These are phyloP conservation scores for Sinosuthora webbiana DNA, from an alignment of 2,113 vertebrate species.

Conservation along the genomic window DNA sequence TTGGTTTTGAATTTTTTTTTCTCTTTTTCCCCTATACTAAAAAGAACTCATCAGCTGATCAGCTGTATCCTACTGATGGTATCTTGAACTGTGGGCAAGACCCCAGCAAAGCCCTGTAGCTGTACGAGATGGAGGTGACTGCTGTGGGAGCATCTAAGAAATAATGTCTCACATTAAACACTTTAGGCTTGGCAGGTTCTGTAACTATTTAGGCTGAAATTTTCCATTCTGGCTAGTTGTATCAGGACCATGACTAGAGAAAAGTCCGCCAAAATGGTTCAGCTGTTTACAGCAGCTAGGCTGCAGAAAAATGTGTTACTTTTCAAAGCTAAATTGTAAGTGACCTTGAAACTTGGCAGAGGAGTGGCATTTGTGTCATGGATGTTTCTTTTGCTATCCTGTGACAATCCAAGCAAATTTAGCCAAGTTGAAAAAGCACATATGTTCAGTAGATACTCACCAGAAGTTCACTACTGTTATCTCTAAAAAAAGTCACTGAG, in stretches of 20 bases:
- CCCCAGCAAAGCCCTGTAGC: neutral
- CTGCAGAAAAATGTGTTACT: constrained; percentile 9
- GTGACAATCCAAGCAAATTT: constrained; percentile 31
- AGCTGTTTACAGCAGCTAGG: constrained; percentile 16
- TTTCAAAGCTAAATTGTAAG: constrained; percentile 17
- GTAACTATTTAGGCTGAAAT: constrained; percentile 1
- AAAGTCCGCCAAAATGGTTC: neutral
- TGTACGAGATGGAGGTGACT: neutral
- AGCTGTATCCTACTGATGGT: neutral
- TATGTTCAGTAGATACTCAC: constrained; percentile 27
- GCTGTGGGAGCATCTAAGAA: neutral
- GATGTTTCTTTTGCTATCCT: constrained; percentile 26
- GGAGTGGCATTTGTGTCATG: constrained; percentile 8
- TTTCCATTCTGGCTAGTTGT: neutral
- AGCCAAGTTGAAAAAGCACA: constrained; percentile 36
- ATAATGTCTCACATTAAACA: neutral
- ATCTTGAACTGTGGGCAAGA: neutral
- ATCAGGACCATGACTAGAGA: neutral
- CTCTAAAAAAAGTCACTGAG: neutral
- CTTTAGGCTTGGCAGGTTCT: neutral
- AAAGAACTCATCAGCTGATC: neutral
- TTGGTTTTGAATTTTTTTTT: neutral
- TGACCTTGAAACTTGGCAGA: constrained; percentile 62
- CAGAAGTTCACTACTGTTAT: neutral
- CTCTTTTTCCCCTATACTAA: neutral